phyloP scores from a whole-genome alignment of 1,140 invertebrate genomes.

The Zaprionus ornatus region DNA sequence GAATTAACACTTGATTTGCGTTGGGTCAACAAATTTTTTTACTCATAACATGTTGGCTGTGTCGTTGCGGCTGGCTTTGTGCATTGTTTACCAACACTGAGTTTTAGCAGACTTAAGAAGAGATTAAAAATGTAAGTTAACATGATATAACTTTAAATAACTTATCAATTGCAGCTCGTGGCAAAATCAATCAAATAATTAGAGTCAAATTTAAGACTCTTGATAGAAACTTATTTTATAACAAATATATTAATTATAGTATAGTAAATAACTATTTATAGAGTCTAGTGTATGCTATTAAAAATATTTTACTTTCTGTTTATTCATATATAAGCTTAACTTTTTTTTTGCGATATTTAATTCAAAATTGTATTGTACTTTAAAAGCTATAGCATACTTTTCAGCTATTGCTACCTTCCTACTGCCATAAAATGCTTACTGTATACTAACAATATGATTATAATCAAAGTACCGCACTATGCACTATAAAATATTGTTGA shows the following conservation, averaged over 20 bases:
- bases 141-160: background rate
- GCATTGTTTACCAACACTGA: constrained; percentile 4
- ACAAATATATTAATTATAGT: too few relatives aligned
- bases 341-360: too few relatives aligned
- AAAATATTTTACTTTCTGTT: too few relatives aligned
- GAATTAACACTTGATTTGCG: constrained; percentile 41
- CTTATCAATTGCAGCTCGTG: too few relatives aligned
- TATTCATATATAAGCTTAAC: too few relatives aligned
- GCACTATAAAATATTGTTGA: background rate
- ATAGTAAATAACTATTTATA: too few relatives aligned
- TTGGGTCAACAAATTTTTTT: constrained; percentile 38
- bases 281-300: too few relatives aligned
- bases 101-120: background rate
- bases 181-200: too few relatives aligned
- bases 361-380: too few relatives aligned
- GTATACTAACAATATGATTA: background rate
- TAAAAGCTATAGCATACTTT: constrained; percentile 1
- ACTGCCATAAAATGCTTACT: background rate
- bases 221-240: too few relatives aligned
- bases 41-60: constrained; percentile 8
- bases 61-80: constrained; percentile 6
- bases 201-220: too few relatives aligned
- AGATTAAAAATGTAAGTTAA: background rate
- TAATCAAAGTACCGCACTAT: background rate
- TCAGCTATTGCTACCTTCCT: background rate